A percentile compares a stretch with the other conserved stretches of the same genome.
Evolutionary conservation across 2,113 vertebrate genomes (phyloP).

Genomic region (Cardinalis cardinalis): DNA sequence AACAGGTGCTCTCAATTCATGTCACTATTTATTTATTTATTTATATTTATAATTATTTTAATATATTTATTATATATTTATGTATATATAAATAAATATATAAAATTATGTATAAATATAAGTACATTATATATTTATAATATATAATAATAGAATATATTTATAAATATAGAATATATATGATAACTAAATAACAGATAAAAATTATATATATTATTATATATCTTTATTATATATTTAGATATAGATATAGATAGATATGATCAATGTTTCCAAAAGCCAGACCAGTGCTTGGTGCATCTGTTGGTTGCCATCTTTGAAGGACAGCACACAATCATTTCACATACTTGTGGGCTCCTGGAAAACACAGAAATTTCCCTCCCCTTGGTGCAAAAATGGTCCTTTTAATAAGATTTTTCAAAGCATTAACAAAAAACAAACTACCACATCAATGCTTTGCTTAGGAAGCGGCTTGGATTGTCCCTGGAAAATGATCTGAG

Average conservation of each 20-base stretch:
- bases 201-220: background rate
- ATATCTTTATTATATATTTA: no score
- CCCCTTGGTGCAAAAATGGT: background rate
- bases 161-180: background rate
- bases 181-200: no score
- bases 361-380: background rate
- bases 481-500: background rate
- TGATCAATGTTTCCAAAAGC: background rate
- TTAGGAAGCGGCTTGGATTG: background rate
- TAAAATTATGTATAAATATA: no score
- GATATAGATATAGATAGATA: background rate
- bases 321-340: background rate
- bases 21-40: background rate
- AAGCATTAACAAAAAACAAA: background rate
- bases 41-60: no score
- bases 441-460: background rate
- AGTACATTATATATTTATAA: background rate
- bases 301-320: background rate
- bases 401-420: background rate
- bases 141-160: no score
- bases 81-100: no score
- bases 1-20: background rate
- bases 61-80: no score
- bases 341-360: background rate
- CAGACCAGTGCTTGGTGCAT: background rate